Evolutionary conservation across 2,888 invertebrate species (phyloP).

Genomic region (Uloborus plumipes): DNA sequence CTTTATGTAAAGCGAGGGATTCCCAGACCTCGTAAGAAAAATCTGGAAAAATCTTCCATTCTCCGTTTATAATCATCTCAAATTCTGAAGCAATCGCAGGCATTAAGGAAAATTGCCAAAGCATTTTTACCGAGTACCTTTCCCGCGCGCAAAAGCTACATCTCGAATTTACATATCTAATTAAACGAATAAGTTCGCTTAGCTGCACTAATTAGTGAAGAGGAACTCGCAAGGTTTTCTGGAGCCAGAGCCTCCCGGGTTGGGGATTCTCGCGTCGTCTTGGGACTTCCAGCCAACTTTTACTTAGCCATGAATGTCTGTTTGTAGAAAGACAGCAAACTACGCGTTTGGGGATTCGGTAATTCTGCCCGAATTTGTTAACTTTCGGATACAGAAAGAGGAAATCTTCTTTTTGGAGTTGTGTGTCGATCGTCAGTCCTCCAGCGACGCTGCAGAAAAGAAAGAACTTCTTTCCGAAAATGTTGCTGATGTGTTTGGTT

Average conservation of each 20-base stretch:
- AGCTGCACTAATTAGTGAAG: constrained; percentile 52
- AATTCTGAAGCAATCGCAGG: constrained; percentile 51
- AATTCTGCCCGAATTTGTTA: constrained; percentile 59
- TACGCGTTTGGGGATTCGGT: constrained; percentile 59
- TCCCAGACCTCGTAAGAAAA: constrained; percentile 35
- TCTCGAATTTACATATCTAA: constrained; percentile 61
- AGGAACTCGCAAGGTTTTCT: constrained; percentile 51
- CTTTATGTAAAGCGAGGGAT: constrained; percentile 44
- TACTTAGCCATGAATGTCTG: constrained; percentile 49
- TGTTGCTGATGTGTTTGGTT: constrained; percentile 12
- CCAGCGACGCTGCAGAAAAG: too few species aligned
- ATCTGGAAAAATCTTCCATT: constrained; percentile 57
- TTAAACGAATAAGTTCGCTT: constrained; percentile 60
- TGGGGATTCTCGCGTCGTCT: constrained; percentile 13
- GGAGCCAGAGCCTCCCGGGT: constrained; percentile 22
- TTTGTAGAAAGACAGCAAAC: constrained; percentile 58
- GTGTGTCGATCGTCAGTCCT: constrained; percentile 1
- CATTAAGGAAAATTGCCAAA: constrained; percentile 32
- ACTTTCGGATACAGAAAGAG: constrained; percentile 51
- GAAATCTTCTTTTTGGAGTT: constrained; percentile 24
- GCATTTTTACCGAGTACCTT: constrained; percentile 10
- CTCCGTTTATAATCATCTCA: constrained; percentile 41
- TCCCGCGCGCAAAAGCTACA: constrained; percentile 26
- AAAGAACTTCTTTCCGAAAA: too few species aligned
- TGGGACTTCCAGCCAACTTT: constrained; percentile 24